Conservation (phyloP, 2,888 invertebrate species). For the Adineta ricciae region DNA sequence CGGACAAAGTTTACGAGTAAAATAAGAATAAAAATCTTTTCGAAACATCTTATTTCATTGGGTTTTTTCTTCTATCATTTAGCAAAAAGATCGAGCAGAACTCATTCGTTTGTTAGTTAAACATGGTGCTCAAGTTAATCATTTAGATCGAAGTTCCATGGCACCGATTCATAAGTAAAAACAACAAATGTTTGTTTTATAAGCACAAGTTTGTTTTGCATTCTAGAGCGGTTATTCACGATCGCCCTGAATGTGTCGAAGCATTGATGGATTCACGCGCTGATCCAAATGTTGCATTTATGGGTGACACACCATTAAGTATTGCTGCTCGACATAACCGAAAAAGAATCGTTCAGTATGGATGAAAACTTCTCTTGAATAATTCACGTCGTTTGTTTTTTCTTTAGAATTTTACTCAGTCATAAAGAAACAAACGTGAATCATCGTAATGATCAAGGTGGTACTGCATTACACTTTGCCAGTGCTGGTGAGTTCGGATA, state of each 20-base stretch:
- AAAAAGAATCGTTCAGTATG: conserved; percentile 24
- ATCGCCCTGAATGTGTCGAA: conserved; percentile 34
- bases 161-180: conserved; percentile 32
- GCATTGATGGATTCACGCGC: conserved; percentile 34
- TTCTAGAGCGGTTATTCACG: conserved; percentile 34
- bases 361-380: neutral
- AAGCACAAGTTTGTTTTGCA: too few relatives aligned
- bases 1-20: conserved; percentile 34
- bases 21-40: neutral
- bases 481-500: conserved; percentile 17
- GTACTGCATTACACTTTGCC: conserved; percentile 34
- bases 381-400: neutral
- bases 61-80: neutral
- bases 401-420: conserved; percentile 18
- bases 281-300: conserved; percentile 33
- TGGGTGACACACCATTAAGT: conserved; percentile 34
- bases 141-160: conserved; percentile 34
- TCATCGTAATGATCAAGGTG: conserved; percentile 34
- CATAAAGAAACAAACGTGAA: conserved; percentile 33
- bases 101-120: conserved; percentile 28
- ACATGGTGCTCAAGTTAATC: conserved; percentile 33
- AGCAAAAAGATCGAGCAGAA: conserved; percentile 35
- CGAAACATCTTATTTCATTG: neutral
- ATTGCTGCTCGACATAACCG: conserved; percentile 34
- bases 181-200: too few relatives aligned